Percentiles rank a stretch among this genome's conserved stretches.
Conservation (phyloP, 2,888 invertebrate species). For the Neoitamus cyanurus region DNA sequence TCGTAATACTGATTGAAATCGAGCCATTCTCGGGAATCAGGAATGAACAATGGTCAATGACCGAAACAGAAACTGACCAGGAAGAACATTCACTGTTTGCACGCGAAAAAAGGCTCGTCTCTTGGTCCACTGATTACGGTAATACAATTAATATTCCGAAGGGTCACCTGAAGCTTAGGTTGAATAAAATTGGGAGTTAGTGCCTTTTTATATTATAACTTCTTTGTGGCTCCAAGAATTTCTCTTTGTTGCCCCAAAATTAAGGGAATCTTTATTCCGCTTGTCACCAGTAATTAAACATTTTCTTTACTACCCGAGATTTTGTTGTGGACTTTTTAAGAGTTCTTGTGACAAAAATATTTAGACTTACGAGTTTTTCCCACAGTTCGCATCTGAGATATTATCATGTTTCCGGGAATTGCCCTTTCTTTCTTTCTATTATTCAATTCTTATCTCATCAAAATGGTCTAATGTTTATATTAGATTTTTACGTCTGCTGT, state of each 20-base stretch:
- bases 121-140: slow-evolving; percentile 11
- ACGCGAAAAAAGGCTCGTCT: not conserved
- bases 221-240: not conserved
- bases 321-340: no score
- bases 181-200: not conserved
- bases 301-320: no score
- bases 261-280: not conserved
- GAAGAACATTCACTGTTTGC: not conserved
- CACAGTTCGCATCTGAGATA: no score
- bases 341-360: no score
- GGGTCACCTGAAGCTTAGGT: not conserved
- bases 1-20: not conserved
- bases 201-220: not conserved
- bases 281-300: not conserved
- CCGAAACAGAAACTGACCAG: not conserved
- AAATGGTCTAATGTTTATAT: no score
- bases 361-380: no score
- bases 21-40: not conserved
- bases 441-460: no score
- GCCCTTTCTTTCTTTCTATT: no score
- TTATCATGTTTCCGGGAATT: no score
- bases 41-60: slow-evolving; percentile 10
- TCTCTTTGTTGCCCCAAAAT: not conserved
- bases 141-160: not conserved
- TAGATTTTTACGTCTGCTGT: no score